phyloP scores from a whole-genome alignment of 2,113 vertebrate species.

The Phodopus roborovskii region DNA sequence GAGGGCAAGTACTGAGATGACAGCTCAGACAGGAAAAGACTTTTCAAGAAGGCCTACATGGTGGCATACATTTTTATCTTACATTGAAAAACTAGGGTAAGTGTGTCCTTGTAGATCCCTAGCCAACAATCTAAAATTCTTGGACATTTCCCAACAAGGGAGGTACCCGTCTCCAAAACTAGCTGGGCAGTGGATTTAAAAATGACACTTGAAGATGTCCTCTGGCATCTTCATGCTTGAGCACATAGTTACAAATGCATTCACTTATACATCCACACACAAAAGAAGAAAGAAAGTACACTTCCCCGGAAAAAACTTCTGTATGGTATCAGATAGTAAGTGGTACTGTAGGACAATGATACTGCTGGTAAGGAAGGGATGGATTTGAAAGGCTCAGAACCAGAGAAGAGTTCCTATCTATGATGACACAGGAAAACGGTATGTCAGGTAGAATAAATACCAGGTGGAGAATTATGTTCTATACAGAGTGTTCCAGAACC shows the following conservation, averaged over 20 bases:
- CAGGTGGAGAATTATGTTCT: neutral
- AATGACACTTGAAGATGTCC: neutral
- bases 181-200: neutral
- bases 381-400: neutral
- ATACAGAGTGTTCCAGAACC: neutral
- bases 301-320: neutral
- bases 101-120: neutral
- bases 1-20: neutral
- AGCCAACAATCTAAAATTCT: neutral
- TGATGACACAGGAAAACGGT: neutral
- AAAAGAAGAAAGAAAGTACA: neutral
- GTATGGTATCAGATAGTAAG: neutral
- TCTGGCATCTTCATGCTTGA: neutral
- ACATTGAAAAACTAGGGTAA: neutral
- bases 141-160: neutral
- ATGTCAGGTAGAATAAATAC: neutral
- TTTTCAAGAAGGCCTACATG: neutral
- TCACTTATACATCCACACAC: neutral
- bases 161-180: neutral
- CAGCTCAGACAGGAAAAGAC: neutral
- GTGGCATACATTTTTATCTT: too few species aligned
- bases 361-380: neutral
- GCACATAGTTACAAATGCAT: neutral
- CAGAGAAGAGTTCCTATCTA: too few species aligned
- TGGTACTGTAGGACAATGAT: neutral